Evolutionary conservation across 1,140 invertebrate genomes (phyloP), one percentile per base, ranked within the genome.

Genomic region (Philotrypesis tridentata): DNA sequence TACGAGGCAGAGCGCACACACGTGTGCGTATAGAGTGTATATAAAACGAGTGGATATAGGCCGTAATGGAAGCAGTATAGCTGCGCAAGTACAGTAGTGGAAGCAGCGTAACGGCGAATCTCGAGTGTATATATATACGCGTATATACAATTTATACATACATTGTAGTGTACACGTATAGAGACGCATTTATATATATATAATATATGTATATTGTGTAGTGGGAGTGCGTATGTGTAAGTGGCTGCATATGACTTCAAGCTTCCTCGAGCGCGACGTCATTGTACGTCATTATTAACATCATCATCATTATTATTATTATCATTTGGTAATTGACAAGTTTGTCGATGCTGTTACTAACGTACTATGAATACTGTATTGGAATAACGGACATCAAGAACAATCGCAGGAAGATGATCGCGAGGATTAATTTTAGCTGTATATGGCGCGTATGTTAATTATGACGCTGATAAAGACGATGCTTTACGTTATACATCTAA

Each of bases 311-410:
- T 25, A 3, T 76, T 55, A 17, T 55, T 40, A 25, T 74, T 61
- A 29, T 61, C 31, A 77, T 77, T 77, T n/a, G 37, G 37, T 48
- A 68, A 77, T 68, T 25, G 37, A 43, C 33, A 7, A 55, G 5
- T 55, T 55, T n/a, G 48, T n/a, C 48, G 6, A 55, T 21, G 43
- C 17, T 48, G 17, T 0, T 14, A 40, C 37, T 40, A 8, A 12
- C 12, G 12, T 8, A 40, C 40, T n/a, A n/a, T n/a, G n/a, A n/a
- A 14, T 43, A 43, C 5, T 4, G 2, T 17, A 14, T 11, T 17
- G 40, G 17, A 9, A 21, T 29, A 37, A 33, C 67, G 67, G 31
- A 21, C n/a, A 31, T 31, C 17, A 14, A 0, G 17, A 31, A 23
- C 40, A 14, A 43, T 14, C 40, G 12, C 12, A 43, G 12, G 40